Conservation (phyloP, 2,113 vertebrate species). For the Scytalopus superciliaris region DNA sequence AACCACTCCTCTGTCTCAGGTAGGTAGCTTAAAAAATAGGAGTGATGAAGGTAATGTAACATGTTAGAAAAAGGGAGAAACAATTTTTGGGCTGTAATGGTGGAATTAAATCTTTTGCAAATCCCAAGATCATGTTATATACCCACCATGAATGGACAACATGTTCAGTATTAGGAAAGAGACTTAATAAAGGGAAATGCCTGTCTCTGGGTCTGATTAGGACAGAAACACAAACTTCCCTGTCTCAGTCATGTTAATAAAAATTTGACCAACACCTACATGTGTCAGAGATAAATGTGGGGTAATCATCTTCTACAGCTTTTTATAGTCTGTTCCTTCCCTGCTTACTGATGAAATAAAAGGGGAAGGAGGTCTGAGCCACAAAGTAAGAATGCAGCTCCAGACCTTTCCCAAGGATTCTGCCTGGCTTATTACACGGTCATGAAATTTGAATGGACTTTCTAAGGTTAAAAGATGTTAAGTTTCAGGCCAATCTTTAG, state of each 20-base stretch:
- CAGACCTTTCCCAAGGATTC: not conserved
- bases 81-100: not conserved
- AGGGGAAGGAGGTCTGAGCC: not conserved
- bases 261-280: not conserved
- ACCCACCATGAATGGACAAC: not conserved
- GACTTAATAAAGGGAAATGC: not conserved
- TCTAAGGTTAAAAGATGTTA: not conserved
- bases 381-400: not conserved
- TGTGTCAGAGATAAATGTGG: not conserved
- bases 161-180: not conserved
- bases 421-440: not conserved
- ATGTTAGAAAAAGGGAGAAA: not conserved
- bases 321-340: not conserved
- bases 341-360: not conserved
- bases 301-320: not conserved
- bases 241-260: not conserved
- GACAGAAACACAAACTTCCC: not conserved
- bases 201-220: not conserved
- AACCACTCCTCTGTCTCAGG: not conserved
- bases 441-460: constrained; percentile 9
- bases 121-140: not conserved
- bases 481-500: not conserved
- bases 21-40: not conserved
- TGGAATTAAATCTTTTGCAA: not conserved
- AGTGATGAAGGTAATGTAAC: not conserved